phyloP scores from a whole-genome alignment of 2,888 invertebrate species.

The Pristionchus mayeri region DNA sequence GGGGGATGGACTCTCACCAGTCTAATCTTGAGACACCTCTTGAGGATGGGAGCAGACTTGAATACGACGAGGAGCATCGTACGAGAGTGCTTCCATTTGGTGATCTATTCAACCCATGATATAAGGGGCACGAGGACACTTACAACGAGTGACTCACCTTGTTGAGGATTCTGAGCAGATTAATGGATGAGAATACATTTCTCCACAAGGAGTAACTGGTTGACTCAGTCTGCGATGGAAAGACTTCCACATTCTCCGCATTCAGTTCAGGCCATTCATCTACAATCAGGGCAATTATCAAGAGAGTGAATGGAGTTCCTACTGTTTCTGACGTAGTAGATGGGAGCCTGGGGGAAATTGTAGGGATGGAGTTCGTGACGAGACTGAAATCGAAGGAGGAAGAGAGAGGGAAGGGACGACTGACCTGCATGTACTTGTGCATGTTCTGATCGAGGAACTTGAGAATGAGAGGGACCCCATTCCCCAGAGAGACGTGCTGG shows the following conservation, averaged over 20 bases:
- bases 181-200: conserved; percentile 97
- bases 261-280: conserved; percentile 74
- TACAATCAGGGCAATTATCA: conserved; percentile 49
- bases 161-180: conserved; percentile 93
- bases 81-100: conserved; percentile 77
- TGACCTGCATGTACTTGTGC: conserved; percentile 83
- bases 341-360: conserved; percentile 71
- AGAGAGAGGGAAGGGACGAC: background rate
- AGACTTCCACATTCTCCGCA: conserved; percentile 70
- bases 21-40: conserved; percentile 88
- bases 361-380: conserved; percentile 83
- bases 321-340: conserved; percentile 71
- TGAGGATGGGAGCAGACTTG: conserved; percentile 98
- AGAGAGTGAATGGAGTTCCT: background rate
- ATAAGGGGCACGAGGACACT: background rate
- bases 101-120: background rate
- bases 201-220: conserved; percentile 90
- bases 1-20: conserved; percentile 76
- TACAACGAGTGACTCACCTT: conserved; percentile 82
- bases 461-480: conserved; percentile 96
- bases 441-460: conserved; percentile 99
- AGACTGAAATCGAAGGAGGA: conserved; percentile 79
- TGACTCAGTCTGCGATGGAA: conserved; percentile 51
- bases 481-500: conserved; percentile 81
- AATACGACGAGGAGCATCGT: conserved; percentile 94